Conservation (phyloP, 2,888 invertebrate genomes). For the Petrolisthes manimaculis region DNA sequence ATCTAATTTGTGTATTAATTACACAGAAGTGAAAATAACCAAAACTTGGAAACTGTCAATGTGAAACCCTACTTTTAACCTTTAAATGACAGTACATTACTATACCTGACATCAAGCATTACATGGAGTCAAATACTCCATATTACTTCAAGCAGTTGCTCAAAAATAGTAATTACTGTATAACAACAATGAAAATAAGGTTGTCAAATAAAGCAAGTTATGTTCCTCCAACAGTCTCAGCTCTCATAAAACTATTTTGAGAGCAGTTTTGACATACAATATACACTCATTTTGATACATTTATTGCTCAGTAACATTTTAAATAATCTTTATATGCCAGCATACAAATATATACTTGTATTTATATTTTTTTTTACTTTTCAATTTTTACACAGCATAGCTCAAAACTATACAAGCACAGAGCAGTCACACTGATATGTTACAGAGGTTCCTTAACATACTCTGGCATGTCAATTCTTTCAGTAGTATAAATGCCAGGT, state of each 20-base stretch:
- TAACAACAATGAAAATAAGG: neutral
- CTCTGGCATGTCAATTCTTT: neutral
- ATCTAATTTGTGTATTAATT: too few relatives aligned
- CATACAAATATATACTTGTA: neutral
- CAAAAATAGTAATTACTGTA: neutral
- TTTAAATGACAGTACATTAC: too few relatives aligned
- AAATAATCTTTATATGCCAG: neutral
- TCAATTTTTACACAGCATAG: neutral
- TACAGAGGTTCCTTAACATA: neutral
- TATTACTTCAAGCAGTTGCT: neutral
- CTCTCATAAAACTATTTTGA: neutral
- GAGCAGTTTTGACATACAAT: neutral
- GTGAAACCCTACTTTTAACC: too few relatives aligned
- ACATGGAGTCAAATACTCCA: neutral
- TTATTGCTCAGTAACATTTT: neutral
- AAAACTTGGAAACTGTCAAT: too few relatives aligned
- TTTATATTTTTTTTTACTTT: neutral
- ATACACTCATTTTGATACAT: neutral
- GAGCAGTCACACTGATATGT: neutral
- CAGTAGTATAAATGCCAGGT: too few relatives aligned
- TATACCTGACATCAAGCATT: neutral
- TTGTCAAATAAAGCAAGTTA: neutral
- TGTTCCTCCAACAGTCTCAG: neutral
- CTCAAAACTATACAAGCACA: neutral
- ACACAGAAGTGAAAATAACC: too few relatives aligned